These are phyloP conservation scores for Thecophora atra DNA, from an alignment of 2,888 invertebrate species.

Conservation along the genomic window DNA sequence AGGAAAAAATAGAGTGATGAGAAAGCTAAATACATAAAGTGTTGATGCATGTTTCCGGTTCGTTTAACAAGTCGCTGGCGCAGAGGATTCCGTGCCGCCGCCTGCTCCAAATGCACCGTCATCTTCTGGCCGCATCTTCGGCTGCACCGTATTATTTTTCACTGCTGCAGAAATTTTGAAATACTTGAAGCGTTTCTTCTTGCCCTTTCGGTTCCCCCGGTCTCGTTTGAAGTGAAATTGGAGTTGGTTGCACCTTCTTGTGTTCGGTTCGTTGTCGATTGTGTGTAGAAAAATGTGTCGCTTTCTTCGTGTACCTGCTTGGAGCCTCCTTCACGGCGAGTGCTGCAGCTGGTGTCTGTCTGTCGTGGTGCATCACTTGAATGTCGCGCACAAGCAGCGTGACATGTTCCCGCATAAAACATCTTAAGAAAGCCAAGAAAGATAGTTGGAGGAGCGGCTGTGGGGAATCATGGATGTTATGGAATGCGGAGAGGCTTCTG, in stretches of 20 bases:
- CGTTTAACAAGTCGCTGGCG: slow-evolving; percentile 48
- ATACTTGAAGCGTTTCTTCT: neutral
- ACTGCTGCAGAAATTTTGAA: too few species aligned
- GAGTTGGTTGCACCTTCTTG: slow-evolving; percentile 39
- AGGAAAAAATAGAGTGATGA: slow-evolving; percentile 18
- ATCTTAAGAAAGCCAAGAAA: neutral
- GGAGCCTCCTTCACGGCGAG: slow-evolving; percentile 17
- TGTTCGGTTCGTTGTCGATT: neutral
- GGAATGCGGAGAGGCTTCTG: slow-evolving; percentile 26
- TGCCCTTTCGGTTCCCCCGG: slow-evolving; percentile 30
- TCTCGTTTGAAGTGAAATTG: too few species aligned
- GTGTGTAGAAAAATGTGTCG: neutral
- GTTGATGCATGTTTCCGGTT: slow-evolving; percentile 47
- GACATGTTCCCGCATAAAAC: slow-evolving; percentile 23
- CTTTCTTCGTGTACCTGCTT: neutral
- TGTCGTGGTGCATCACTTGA: neutral
- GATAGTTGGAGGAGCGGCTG: neutral
- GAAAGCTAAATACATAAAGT: slow-evolving; percentile 28
- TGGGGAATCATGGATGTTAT: neutral
- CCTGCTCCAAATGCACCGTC: slow-evolving; percentile 20
- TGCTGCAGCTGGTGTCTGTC: neutral
- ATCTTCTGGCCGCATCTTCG: neutral
- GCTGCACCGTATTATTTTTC: neutral
- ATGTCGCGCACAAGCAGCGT: slow-evolving; percentile 3
- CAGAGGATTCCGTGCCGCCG: slow-evolving; percentile 36